Evolutionary conservation across 2,113 vertebrate genomes (phyloP).

Genomic region (Anolis carolinensis): DNA sequence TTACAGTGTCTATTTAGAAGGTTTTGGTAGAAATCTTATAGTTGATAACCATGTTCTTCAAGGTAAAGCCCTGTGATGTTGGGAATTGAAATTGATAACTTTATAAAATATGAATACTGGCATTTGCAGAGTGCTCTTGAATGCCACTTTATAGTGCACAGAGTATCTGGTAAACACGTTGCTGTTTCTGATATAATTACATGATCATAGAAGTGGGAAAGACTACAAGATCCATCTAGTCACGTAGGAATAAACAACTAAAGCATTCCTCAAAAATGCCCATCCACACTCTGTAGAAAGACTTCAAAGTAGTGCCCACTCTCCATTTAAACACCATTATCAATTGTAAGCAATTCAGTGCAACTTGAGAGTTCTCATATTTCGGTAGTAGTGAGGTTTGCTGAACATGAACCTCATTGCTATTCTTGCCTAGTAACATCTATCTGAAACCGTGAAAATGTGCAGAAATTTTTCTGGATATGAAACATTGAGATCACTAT

Average conservation of each 20-base stretch:
- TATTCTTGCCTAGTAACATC: neutral
- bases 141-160: neutral
- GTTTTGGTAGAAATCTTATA: neutral
- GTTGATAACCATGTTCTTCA: neutral
- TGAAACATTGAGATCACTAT: neutral
- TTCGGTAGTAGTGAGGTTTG: neutral
- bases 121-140: neutral
- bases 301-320: too few species aligned
- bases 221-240: too few species aligned
- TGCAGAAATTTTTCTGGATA: neutral
- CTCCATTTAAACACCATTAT: neutral
- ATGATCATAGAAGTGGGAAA: too few species aligned
- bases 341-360: neutral
- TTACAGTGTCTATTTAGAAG: neutral
- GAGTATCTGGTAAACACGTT: neutral
- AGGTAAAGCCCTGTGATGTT: neutral
- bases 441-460: neutral
- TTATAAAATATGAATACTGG: neutral
- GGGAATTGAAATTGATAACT: fast-evolving
- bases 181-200: neutral
- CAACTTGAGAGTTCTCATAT: neutral
- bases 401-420: too few species aligned
- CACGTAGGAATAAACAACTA: too few species aligned
- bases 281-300: too few species aligned
- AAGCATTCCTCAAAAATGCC: too few species aligned